A percentile compares a stretch with the other conserved stretches of the same genome.
Evolutionary conservation across 2,888 invertebrate species (phyloP).

Genomic region (Diadegma fenestrale): DNA sequence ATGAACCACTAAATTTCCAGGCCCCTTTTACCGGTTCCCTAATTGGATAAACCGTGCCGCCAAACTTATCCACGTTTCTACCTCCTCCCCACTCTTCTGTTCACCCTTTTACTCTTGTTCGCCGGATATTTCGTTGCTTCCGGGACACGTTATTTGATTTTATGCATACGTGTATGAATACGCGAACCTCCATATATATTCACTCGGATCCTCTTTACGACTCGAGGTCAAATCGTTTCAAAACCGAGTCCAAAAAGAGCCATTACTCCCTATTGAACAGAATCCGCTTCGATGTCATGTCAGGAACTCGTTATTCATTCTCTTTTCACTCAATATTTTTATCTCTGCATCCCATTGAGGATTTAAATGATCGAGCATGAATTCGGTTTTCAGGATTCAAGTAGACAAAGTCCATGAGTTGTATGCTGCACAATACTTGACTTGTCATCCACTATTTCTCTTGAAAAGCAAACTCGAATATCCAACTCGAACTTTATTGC

Average conservation of each 20-base stretch:
- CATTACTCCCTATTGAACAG: constrained; percentile 18
- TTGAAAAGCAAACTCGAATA: constrained; percentile 15
- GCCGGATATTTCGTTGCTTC: constrained; percentile 58
- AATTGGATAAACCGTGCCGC: constrained; percentile 66
- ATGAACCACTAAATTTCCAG: constrained; percentile 66
- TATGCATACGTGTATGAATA: neutral
- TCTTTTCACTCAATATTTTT: constrained; percentile 1
- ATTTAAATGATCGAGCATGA: constrained; percentile 42
- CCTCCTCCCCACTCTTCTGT: constrained; percentile 7
- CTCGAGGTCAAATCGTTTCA: constrained; percentile 22
- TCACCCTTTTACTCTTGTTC: constrained; percentile 20
- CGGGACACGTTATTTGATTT: constrained; percentile 57
- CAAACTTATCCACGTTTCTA: constrained; percentile 44
- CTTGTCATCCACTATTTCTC: neutral
- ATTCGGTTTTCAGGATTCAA: constrained; percentile 45
- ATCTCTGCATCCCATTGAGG: constrained; percentile 6
- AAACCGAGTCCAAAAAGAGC: constrained; percentile 15
- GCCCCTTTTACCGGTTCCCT: constrained; percentile 46
- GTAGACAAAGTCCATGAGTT: neutral
- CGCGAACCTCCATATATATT: neutral
- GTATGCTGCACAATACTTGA: neutral
- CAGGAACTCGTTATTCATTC: constrained; percentile 18
- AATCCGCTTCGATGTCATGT: constrained; percentile 44
- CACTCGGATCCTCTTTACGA: neutral
- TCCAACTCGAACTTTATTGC: constrained; percentile 17